Percentiles rank a stretch among this genome's conserved stretches.
phyloP scores from a whole-genome alignment of 1,140 invertebrate genomes.

The Panagrolaimus sp. region DNA sequence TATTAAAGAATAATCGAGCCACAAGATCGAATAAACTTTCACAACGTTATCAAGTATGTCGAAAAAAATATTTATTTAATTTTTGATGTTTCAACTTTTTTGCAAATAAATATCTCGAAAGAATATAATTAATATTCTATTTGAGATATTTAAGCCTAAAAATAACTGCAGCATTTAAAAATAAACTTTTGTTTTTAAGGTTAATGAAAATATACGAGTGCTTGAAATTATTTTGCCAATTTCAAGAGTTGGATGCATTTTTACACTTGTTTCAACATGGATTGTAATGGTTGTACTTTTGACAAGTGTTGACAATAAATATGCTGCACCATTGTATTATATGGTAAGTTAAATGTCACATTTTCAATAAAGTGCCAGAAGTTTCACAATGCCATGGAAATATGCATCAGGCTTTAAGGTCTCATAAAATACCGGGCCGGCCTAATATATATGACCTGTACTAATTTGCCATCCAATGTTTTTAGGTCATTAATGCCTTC shows the following conservation, averaged over 20 bases:
- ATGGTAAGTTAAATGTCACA: conserved; percentile 11
- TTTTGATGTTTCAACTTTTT: too few species aligned
- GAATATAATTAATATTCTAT: too few species aligned
- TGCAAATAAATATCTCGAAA: too few species aligned
- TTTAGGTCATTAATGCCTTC: conserved; percentile 11
- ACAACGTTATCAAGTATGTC: too few species aligned
- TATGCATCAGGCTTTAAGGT: too few species aligned
- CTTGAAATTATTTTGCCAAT: neutral
- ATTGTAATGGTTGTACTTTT: neutral
- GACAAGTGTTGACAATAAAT: neutral
- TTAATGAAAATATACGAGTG: conserved; percentile 12
- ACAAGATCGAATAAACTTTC: too few species aligned
- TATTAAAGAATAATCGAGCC: too few species aligned
- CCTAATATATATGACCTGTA: too few species aligned
- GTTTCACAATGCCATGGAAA: neutral
- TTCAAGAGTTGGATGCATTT: neutral
- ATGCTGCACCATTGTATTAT: conserved; percentile 12
- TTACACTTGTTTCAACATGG: neutral
- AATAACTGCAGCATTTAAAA: neutral
- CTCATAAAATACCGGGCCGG: too few species aligned
- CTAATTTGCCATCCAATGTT: neutral
- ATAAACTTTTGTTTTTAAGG: neutral
- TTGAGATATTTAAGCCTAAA: too few species aligned
- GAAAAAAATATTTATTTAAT: too few species aligned
- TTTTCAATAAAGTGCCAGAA: too few species aligned